Base-by-base conservation (phyloP, 2,113 vertebrate species). In the Vombatus ursinus region DNA sequence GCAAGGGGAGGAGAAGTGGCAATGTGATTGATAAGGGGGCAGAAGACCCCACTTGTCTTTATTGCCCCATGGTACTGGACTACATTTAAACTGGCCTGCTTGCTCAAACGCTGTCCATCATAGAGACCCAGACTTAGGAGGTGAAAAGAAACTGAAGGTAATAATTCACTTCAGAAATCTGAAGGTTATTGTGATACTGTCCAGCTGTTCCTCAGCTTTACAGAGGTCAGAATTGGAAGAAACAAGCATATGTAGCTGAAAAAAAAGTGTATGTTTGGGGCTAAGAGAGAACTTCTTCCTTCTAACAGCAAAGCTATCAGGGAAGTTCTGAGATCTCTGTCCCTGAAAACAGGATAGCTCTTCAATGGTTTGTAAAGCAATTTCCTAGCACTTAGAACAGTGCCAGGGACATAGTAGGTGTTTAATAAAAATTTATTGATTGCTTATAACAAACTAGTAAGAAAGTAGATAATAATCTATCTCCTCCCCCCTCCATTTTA, bases 41-140 rank as follows among this genome's bases (percentile, higher is more conserved):
- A 52, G 52, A 77, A 96, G 92, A 54, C 12, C 49, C 44, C 28
- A 23, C 92, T 91, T 54, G 28, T 68, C 50, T 25, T 37, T n/a
- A 91, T 91, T 89, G 52, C 84, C 93, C 94, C 92, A 91, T 8
- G 23, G 91, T 37, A 8, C 11, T 31, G 95, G 77, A 57, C 91
- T 84, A 91, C 95, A 68, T 90, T 61, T 54, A 92, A 7, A 1
- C 93, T 68, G 92, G 77, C 26, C 52, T 50, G 49, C 57, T 54
- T 95, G 61, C 92, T 94, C 92, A 95, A 77, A 94, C 92, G 92
- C 93, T 92, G 57, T 90, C 90, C 48, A 93, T 84, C 77, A 90
- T 44, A n/a, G 24, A 92, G 93, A 44, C 48, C 25, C 89, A 57
- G 89, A 52, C 57, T 94, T 92, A 92, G 26, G 51, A 77, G 95